Base-by-base conservation (phyloP, 1,140 invertebrate species). In the Diprion similis region DNA sequence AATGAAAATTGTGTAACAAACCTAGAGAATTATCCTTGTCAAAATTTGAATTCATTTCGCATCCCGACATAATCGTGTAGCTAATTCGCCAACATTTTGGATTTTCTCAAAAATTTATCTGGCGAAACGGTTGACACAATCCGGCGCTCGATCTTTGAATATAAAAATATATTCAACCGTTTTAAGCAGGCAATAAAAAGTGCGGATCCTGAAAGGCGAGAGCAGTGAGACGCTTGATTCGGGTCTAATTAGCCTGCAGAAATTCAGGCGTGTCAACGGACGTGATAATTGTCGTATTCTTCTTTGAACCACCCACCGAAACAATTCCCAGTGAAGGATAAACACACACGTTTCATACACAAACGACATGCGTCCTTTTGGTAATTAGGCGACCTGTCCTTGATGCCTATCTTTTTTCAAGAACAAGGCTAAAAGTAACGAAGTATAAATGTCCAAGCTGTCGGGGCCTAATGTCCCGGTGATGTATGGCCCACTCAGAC, bases 281-380 rank as follows among this genome's bases (percentile, higher is more conserved):
- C 51, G 51, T 59, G 51, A 59, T 59, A 59, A 59, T 59, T 59
- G 51, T 59, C 11, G 51, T 59, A 59, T 17, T 59, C n/a, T 59
- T 59, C 51, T 59, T 59, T 59, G 51, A 59, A 17, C 51, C 51
- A 59, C 51, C 11, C 3, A 59, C n/a, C 51, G 51, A 59, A 17
- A 59, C 51, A 59, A 17, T 17, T 59, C 51, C n/a, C 11, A 15
- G 51, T 17, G n/a, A 37, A 37, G 24, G 24, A 37, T 37, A 37
- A 6, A 37, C 6, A 37, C 24, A 37, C 24, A 37, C 24, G 2
- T 37, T 37, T 37, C 51, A 9, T 37, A 37, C 24, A 59, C 11
- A 59, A 37, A 17, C 51, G 51, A 59, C 51, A 59, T 59, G 51
- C 51, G 51, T 59, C 51, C n/a, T 59, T 59, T 59, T 59, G 51